These are phyloP conservation scores for Hydractinia echinata DNA, from an alignment of 30 jellyfish, hydroid and myxozoan genomes.

Conservation along the genomic window DNA sequence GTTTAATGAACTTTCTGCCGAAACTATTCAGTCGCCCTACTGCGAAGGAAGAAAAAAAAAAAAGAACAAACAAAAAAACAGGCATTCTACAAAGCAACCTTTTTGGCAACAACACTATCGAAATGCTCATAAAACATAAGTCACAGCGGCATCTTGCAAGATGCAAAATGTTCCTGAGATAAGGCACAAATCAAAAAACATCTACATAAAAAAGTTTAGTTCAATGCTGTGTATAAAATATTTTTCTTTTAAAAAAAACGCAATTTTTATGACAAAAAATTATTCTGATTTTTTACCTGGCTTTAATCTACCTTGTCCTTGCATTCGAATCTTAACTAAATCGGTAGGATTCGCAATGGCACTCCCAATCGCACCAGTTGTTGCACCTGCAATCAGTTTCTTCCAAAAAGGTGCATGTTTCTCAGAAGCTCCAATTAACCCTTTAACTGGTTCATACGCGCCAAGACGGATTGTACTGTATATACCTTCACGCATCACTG, in stretches of 20 bases:
- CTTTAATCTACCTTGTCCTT: conserved; percentile 57
- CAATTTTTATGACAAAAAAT: neutral
- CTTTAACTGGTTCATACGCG: conserved; percentile 80
- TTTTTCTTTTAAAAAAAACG: neutral
- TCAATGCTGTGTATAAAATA: no score
- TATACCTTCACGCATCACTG: conserved; percentile 76
- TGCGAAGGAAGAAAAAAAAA: no score
- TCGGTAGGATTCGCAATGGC: conserved; percentile 91
- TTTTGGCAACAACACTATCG: no score
- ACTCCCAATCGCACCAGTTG: conserved; percentile 83
- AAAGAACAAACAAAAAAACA: no score
- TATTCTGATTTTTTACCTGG: conserved; percentile 41
- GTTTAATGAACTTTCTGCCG: no score
- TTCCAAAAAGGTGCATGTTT: conserved; percentile 58
- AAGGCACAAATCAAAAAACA: no score
- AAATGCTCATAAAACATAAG: no score
- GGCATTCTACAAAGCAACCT: no score
- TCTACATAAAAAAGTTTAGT: no score
- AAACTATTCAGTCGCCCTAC: no score
- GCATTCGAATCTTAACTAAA: conserved; percentile 75
- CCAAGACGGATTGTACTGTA: conserved; percentile 85
- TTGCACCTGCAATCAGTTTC: conserved; percentile 79
- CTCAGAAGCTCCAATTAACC: conserved; percentile 49
- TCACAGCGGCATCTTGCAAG: no score
- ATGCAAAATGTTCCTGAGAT: no score